A percentile compares a stretch with the other conserved stretches of the same genome.
phyloP scores from a whole-genome alignment of 1,140 invertebrate species.

The Leptonema lineaticorne region DNA sequence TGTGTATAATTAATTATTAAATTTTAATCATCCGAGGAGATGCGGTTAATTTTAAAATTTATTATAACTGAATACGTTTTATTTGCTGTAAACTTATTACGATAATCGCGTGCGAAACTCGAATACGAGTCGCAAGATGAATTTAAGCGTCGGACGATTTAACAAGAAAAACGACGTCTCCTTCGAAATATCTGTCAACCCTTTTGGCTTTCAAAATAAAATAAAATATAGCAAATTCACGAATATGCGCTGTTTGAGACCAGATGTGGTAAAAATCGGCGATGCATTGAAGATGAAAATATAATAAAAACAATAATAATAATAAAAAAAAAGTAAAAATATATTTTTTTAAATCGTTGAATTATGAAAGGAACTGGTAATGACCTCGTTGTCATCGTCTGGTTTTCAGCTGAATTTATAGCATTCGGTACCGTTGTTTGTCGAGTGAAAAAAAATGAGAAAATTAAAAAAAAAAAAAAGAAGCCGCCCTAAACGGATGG shows the following conservation, averaged over 20 bases:
- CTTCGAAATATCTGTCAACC: background rate
- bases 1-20: too few species aligned
- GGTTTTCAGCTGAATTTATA: slow-evolving; percentile 23
- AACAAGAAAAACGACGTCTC: slow-evolving; percentile 26
- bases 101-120: too few species aligned
- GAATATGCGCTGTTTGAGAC: background rate
- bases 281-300: background rate
- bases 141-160: slow-evolving; percentile 26
- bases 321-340: slow-evolving; percentile 4
- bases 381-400: slow-evolving; percentile 18
- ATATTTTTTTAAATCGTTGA: background rate
- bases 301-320: too few species aligned
- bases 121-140: too few species aligned
- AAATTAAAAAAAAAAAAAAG: too few species aligned
- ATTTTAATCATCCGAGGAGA: too few species aligned
- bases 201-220: background rate
- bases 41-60: too few species aligned
- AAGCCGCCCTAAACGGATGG: background rate
- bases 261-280: background rate
- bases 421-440: background rate
- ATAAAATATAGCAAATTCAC: background rate
- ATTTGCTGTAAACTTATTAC: too few species aligned
- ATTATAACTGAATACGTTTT: too few species aligned
- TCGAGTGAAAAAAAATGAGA: too few species aligned
- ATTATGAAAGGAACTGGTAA: slow-evolving; percentile 4